Conservation (phyloP, 2,113 vertebrate species). For the Amblyopsis rosae region DNA sequence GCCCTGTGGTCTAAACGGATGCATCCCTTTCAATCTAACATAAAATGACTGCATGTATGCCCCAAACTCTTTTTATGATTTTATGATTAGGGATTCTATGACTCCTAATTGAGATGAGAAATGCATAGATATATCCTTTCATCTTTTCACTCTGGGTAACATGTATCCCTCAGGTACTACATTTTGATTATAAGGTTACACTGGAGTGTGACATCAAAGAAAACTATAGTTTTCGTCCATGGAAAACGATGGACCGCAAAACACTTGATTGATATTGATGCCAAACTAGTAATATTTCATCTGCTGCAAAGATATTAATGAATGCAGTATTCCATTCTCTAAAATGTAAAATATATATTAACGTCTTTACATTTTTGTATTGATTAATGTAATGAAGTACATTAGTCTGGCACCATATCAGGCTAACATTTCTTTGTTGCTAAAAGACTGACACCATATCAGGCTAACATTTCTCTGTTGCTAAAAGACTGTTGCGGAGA, state of each 20-base stretch:
- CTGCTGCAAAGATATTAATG: not conserved
- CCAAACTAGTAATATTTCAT: not conserved
- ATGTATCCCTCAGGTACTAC: conserved; percentile 31
- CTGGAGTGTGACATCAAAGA: not conserved
- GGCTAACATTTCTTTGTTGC: too few relatives aligned
- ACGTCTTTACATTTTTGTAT: too few relatives aligned
- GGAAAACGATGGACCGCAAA: not conserved
- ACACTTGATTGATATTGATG: not conserved
- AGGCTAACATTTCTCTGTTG: too few relatives aligned
- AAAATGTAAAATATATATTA: too few relatives aligned
- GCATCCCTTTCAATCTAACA: conserved; percentile 65
- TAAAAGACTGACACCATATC: too few relatives aligned
- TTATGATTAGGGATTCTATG: conserved; percentile 30
- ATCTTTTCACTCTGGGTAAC: conserved; percentile 30
- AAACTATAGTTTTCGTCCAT: not conserved
- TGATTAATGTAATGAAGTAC: not conserved
- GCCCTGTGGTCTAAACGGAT: conserved; percentile 43
- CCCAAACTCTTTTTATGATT: conserved; percentile 19
- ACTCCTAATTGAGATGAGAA: conserved; percentile 48
- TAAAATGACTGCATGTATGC: conserved; percentile 48
- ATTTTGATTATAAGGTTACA: conserved; percentile 23
- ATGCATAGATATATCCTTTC: conserved; percentile 42
- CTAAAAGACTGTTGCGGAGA: conserved; percentile 5
- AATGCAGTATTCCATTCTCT: not conserved
- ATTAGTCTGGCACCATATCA: not conserved